phyloP scores from a whole-genome alignment of 2,113 vertebrate genomes.

The Tetraodon nigroviridis region DNA sequence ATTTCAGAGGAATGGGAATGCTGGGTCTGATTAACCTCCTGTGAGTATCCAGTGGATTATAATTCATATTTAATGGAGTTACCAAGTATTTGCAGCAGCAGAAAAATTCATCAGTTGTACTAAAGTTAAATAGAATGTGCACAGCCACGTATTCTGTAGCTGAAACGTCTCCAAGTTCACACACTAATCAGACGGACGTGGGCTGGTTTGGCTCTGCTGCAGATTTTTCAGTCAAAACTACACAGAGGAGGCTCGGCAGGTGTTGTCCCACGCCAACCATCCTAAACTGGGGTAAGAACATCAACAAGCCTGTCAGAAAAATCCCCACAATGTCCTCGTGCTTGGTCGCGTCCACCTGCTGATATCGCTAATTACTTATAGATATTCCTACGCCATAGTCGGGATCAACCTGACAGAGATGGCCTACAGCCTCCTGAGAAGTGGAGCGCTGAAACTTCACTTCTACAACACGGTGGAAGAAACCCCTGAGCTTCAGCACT shows the following conservation, averaged over 20 bases:
- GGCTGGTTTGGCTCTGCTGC: constrained; percentile 18
- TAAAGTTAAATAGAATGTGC: no score
- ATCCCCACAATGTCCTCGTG: not conserved
- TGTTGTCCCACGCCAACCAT: constrained; percentile 89
- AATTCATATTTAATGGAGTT: not conserved
- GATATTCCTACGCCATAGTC: constrained; percentile 97
- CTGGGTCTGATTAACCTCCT: constrained; percentile 91
- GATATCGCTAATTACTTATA: constrained; percentile 45
- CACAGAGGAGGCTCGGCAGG: constrained; percentile 81
- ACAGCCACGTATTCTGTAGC: no score
- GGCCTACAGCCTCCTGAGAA: constrained; percentile 93
- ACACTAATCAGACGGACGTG: not conserved
- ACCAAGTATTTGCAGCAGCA: not conserved
- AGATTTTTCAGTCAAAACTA: constrained; percentile 96
- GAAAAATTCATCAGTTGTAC: not conserved
- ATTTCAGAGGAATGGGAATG: constrained; percentile 98
- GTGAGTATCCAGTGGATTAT: constrained; percentile 75
- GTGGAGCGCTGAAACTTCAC: constrained; percentile 83
- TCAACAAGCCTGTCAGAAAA: not conserved
- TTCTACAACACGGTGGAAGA: constrained; percentile 87
- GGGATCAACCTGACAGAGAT: constrained; percentile 98
- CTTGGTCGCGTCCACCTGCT: not conserved
- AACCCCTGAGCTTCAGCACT: constrained; percentile 80
- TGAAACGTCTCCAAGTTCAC: no score
- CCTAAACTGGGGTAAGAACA: constrained; percentile 87